These are phyloP conservation scores for Congeria kusceri DNA, from an alignment of 2,888 invertebrate species.

Conservation along the genomic window DNA sequence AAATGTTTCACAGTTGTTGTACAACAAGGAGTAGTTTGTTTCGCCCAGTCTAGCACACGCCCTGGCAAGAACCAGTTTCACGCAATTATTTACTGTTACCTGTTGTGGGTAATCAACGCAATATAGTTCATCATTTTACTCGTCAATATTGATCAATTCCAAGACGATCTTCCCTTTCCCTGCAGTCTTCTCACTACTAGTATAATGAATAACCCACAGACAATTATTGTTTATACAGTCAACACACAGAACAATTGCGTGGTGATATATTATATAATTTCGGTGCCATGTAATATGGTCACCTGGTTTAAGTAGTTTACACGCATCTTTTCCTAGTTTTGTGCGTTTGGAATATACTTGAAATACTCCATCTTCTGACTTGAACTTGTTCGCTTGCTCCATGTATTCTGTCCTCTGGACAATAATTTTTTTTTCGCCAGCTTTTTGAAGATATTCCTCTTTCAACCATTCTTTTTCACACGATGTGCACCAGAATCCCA, in stretches of 20 bases:
- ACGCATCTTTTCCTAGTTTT: background rate
- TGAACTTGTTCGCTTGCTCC: background rate
- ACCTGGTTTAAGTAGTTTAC: background rate
- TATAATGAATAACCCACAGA: conserved; percentile 21
- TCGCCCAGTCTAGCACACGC: conserved; percentile 19
- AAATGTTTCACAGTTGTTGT: conserved; percentile 29
- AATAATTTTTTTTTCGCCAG: background rate
- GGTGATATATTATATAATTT: conserved; percentile 28
- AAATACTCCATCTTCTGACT: background rate
- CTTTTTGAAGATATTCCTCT: background rate
- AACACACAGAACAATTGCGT: conserved; percentile 24
- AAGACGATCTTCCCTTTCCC: background rate
- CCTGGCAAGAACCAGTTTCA: conserved; percentile 14
- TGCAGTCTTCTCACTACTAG: background rate
- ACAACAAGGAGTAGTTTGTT: conserved; percentile 6
- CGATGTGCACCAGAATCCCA: background rate
- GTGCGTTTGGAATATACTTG: background rate
- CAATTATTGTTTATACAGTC: background rate
- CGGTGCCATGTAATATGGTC: conserved; percentile 36
- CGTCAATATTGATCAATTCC: conserved; percentile 14
- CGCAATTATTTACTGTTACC: conserved; percentile 1
- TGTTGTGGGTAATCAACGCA: conserved; percentile 20
- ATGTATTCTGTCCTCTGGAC: background rate
- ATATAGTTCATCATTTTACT: conserved; percentile 22
- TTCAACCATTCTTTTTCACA: background rate